Evolutionary conservation across 2,888 invertebrate species (phyloP).

Genomic region (Cosmia pyralina): DNA sequence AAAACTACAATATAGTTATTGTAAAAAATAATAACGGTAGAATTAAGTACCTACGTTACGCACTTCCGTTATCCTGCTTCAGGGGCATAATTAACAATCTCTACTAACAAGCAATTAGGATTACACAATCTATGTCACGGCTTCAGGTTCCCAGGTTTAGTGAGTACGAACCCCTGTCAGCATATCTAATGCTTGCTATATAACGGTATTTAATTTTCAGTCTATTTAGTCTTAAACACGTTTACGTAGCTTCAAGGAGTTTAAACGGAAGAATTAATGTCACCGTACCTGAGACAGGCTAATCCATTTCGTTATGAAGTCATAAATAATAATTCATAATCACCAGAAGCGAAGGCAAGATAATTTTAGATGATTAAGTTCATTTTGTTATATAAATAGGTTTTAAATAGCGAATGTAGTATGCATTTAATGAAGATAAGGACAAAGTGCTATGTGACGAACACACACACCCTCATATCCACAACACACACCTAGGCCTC

Average conservation of each 20-base stretch:
- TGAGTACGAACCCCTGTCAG: conserved; percentile 53
- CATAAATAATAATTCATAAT: conserved; percentile 65
- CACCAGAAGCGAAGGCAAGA: conserved; percentile 37
- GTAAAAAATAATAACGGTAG: conserved; percentile 9
- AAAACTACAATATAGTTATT: not conserved
- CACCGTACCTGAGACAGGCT: conserved; percentile 54
- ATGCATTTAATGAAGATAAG: conserved; percentile 19
- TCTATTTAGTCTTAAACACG: conserved; percentile 64
- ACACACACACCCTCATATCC: not conserved
- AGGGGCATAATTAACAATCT: conserved; percentile 52
- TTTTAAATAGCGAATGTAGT: conserved; percentile 14
- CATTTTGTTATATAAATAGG: conserved; percentile 19
- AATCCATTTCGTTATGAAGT: conserved; percentile 63
- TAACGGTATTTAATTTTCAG: conserved; percentile 57
- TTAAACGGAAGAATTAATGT: conserved; percentile 62
- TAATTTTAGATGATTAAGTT: conserved; percentile 46
- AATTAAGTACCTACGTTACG: not conserved
- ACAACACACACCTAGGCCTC: not conserved
- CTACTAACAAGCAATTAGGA: conserved; percentile 59
- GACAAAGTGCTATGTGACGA: conserved; percentile 16
- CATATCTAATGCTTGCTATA: conserved; percentile 37
- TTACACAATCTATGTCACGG: conserved; percentile 51
- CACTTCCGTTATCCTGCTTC: conserved; percentile 25
- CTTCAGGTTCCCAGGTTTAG: conserved; percentile 41
- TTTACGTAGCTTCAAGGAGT: conserved; percentile 61